phyloP scores from a whole-genome alignment of 1,140 invertebrate species.

The Chymomyza costata region DNA sequence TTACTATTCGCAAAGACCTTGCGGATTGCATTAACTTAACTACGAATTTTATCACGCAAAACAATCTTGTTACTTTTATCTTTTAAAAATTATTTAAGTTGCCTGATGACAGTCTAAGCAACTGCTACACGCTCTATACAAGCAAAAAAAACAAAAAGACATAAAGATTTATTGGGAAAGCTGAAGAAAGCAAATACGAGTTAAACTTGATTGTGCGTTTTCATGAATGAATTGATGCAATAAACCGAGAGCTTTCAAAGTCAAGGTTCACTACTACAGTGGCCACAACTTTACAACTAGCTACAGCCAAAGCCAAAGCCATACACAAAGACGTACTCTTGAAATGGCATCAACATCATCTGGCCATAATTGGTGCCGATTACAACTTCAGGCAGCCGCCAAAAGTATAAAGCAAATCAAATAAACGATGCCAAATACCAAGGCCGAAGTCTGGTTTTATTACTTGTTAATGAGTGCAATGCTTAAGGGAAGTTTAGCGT shows the following conservation, averaged over 20 bases:
- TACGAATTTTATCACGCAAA: constrained; percentile 10
- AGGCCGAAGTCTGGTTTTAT: not conserved
- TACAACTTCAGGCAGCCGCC: constrained; percentile 34
- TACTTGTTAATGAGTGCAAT: not conserved
- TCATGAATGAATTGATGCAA: constrained; percentile 10
- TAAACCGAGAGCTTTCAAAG: constrained; percentile 47
- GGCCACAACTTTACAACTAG: not conserved
- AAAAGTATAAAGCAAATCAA: too few relatives aligned
- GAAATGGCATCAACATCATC: constrained; percentile 29
- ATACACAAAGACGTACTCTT: too few relatives aligned
- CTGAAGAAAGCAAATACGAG: constrained; percentile 42
- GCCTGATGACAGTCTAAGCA: constrained; percentile 14
- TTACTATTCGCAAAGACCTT: too few relatives aligned
- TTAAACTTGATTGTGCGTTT: constrained; percentile 45
- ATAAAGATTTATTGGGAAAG: constrained; percentile 13
- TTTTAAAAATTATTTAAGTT: constrained; percentile 26
- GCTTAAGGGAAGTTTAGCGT: too few relatives aligned
- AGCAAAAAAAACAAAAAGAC: too few relatives aligned
- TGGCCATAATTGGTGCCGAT: constrained; percentile 57
- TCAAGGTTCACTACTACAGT: constrained; percentile 46
- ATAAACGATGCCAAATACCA: too few relatives aligned
- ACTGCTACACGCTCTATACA: constrained; percentile 21
- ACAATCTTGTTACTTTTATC: not conserved
- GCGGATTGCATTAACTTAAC: too few relatives aligned
- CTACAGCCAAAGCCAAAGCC: constrained; percentile 32